These are phyloP conservation scores for Callopanchax toddi DNA, from an alignment of 2,113 vertebrate genomes.

Conservation along the genomic window DNA sequence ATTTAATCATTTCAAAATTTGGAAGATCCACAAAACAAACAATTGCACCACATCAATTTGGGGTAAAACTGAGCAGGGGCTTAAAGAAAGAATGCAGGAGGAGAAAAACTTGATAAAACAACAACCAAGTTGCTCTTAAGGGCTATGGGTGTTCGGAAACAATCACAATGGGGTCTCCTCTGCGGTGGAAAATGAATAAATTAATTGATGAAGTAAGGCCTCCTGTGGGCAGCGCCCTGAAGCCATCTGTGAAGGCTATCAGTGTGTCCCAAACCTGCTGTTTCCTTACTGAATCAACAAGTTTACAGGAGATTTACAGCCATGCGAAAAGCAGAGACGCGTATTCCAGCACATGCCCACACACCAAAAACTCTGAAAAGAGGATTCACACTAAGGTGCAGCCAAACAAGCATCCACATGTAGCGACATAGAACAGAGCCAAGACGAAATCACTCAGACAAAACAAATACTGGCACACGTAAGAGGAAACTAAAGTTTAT, in stretches of 20 bases:
- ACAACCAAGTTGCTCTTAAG: constrained; percentile 51
- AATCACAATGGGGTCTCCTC: constrained; percentile 70
- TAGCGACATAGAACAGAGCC: constrained; percentile 18
- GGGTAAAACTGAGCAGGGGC: constrained; percentile 18
- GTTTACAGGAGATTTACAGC: constrained; percentile 72
- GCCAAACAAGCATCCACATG: constrained; percentile 26
- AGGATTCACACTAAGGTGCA: constrained; percentile 24
- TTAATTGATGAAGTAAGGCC: constrained; percentile 67
- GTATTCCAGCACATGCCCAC: constrained; percentile 14
- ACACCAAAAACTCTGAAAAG: constrained; percentile 13
- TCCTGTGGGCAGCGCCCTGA: constrained; percentile 60
- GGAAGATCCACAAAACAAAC: constrained; percentile 1
- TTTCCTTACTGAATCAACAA: constrained; percentile 75
- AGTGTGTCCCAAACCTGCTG: constrained; percentile 72
- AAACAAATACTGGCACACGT: constrained; percentile 39
- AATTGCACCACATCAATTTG: too few species aligned
- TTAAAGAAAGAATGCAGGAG: constrained; percentile 16
- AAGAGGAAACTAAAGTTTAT: constrained; percentile 16
- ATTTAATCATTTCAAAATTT: background rate
- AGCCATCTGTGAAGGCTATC: constrained; percentile 76
- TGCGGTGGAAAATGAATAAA: constrained; percentile 76
- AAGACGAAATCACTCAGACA: constrained; percentile 26
- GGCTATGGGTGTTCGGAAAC: constrained; percentile 63
- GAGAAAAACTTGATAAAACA: constrained; percentile 47
- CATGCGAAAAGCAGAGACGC: constrained; percentile 45